A percentile compares a stretch with the other conserved stretches of the same genome.
Conservation (phyloP, 2,888 invertebrate species). For the Tenthredo mesomela region DNA sequence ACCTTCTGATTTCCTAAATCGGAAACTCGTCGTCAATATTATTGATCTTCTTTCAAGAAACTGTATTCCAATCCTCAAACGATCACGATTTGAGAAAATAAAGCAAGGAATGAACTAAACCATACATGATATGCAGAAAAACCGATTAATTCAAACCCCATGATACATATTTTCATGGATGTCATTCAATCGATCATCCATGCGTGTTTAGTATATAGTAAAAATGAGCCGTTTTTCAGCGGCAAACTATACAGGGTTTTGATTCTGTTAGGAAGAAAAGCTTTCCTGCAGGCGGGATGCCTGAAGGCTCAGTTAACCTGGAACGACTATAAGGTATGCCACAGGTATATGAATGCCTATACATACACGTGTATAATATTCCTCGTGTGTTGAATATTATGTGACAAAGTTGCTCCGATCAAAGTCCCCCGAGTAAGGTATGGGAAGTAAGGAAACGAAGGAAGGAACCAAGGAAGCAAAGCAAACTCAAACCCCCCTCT, state of each 20-base stretch:
- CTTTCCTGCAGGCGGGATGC: not conserved
- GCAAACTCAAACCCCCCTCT: constrained; percentile 39
- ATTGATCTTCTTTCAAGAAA: too few relatives aligned
- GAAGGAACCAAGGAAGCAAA: constrained; percentile 5
- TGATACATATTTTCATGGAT: not conserved
- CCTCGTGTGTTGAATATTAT: constrained; percentile 37
- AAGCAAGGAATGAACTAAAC: too few relatives aligned
- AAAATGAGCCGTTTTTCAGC: not conserved
- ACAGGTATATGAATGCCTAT: not conserved
- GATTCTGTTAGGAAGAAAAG: constrained; percentile 9
- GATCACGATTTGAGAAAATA: too few relatives aligned
- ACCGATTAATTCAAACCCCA: not conserved
- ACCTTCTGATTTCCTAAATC: not conserved
- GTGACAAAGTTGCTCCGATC: constrained; percentile 48
- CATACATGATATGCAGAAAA: not conserved
- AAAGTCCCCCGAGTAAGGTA: constrained; percentile 26
- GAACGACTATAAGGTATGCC: not conserved
- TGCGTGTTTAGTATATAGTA: not conserved
- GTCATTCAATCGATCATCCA: not conserved
- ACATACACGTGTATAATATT: not conserved
- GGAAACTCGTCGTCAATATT: too few relatives aligned
- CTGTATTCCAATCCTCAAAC: too few relatives aligned
- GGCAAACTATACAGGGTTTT: not conserved
- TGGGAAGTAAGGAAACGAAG: constrained; percentile 32
- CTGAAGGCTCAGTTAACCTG: constrained; percentile 37